These are phyloP conservation scores for Leptinotarsa peninsularis DNA, from an alignment of 2,888 invertebrate species.

Conservation along the genomic window DNA sequence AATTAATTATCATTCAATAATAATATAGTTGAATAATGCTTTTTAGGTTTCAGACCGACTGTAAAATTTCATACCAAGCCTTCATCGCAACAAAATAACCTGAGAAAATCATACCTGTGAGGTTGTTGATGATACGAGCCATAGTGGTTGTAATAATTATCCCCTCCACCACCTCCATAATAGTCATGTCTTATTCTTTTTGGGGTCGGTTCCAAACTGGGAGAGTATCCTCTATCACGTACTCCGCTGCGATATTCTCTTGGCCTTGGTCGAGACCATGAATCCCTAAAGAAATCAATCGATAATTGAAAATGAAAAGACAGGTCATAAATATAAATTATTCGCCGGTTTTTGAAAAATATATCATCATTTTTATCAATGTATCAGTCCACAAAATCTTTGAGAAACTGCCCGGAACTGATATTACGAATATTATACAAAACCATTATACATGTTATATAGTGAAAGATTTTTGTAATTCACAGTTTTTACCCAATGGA, in stretches of 20 bases:
- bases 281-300: constrained; percentile 65
- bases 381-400: too few species aligned
- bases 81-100: not conserved
- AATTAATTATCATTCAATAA: too few species aligned
- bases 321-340: too few species aligned
- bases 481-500: too few species aligned
- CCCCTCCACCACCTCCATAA: constrained; percentile 55
- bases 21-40: too few species aligned
- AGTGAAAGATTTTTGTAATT: too few species aligned
- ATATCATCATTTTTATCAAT: too few species aligned
- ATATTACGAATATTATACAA: too few species aligned
- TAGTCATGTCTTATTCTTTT: constrained; percentile 77
- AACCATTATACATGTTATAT: too few species aligned
- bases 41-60: not conserved
- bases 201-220: constrained; percentile 80
- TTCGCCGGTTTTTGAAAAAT: too few species aligned
- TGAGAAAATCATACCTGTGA: constrained; percentile 68
- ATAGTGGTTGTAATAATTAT: constrained; percentile 65
- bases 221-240: constrained; percentile 80
- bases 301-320: constrained; percentile 22
- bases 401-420: too few species aligned
- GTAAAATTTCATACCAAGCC: not conserved
- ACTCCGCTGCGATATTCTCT: constrained; percentile 81
- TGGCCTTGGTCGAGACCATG: constrained; percentile 81
- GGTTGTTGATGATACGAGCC: constrained; percentile 62